Evolutionary conservation across 2,113 vertebrate species (phyloP).

Genomic region (Grammomys dolichurus): DNA sequence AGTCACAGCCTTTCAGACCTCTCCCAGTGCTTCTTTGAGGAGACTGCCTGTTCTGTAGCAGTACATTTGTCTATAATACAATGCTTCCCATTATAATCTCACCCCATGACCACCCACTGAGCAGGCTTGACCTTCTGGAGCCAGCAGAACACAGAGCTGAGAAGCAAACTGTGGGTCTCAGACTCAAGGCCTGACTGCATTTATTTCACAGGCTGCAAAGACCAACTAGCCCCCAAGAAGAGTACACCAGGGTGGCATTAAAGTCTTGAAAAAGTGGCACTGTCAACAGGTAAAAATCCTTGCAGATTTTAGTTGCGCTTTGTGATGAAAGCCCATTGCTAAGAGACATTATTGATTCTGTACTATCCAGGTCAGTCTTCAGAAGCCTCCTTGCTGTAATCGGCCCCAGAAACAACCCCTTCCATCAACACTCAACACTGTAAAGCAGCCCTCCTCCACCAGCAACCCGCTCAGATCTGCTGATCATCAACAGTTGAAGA

Average conservation of each 20-base stretch:
- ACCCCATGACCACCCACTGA: fast-evolving
- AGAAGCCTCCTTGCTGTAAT: not conserved
- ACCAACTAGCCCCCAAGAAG: not conserved
- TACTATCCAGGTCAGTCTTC: not conserved
- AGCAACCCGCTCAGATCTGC: not conserved
- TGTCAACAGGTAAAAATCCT: not conserved
- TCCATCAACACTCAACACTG: not conserved
- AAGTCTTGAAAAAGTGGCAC: not conserved
- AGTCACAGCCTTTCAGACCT: not conserved
- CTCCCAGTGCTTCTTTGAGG: not conserved
- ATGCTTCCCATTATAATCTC: not conserved
- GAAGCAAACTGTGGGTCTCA: fast-evolving
- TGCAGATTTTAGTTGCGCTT: not conserved
- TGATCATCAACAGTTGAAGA: not conserved
- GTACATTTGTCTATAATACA: not conserved
- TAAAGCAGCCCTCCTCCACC: not conserved
- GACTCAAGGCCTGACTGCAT: too few relatives aligned
- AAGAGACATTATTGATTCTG: not conserved
- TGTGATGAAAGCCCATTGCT: not conserved
- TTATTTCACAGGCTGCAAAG: not conserved
- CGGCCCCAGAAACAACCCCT: not conserved
- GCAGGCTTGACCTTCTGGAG: too few relatives aligned
- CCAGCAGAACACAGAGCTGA: not conserved
- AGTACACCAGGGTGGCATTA: fast-evolving
- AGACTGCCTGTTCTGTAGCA: not conserved